A percentile compares a stretch with the other conserved stretches of the same genome.
phyloP scores from a whole-genome alignment of 2,888 invertebrate genomes.

The Itoplectis maculator region DNA sequence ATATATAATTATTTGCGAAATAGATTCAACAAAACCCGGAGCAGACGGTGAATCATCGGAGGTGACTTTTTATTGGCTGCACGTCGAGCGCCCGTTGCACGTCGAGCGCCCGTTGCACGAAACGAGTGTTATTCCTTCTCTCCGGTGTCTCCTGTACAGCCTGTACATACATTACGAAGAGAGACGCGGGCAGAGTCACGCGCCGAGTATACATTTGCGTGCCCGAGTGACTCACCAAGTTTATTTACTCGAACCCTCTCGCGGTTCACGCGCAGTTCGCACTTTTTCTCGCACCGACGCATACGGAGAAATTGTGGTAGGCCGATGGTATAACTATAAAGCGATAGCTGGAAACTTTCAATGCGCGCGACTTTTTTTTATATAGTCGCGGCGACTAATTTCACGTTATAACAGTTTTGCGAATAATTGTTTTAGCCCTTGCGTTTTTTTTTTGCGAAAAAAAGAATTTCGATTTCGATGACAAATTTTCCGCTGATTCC shows the following conservation, averaged over 20 bases:
- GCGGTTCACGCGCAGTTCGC: neutral
- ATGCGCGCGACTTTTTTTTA: too few relatives aligned
- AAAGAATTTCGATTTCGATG: too few relatives aligned
- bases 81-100: conserved; percentile 32
- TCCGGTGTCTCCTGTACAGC: neutral
- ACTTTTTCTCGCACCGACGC: conserved; percentile 2
- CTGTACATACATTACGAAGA: neutral
- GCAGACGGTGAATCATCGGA: conserved; percentile 32
- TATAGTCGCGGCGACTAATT: too few relatives aligned
- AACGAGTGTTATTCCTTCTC: conserved; percentile 45
- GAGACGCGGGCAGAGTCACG: neutral
- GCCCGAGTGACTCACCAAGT: neutral
- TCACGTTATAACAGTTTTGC: neutral
- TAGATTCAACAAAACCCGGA: conserved; percentile 8
- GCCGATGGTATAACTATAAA: too few relatives aligned
- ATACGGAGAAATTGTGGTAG: neutral
- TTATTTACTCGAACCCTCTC: neutral
- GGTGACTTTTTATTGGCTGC: conserved; percentile 35
- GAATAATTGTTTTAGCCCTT: too few relatives aligned
- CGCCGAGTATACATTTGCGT: neutral
- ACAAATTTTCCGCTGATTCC: too few relatives aligned
- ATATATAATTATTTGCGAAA: conserved; percentile 4
- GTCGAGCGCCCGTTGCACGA: conserved; percentile 34
- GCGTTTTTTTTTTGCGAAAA: too few relatives aligned
- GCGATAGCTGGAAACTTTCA: too few relatives aligned